Evolutionary conservation across 2,113 vertebrate genomes (phyloP).

Genomic region (Rhodinocichla rosea): DNA sequence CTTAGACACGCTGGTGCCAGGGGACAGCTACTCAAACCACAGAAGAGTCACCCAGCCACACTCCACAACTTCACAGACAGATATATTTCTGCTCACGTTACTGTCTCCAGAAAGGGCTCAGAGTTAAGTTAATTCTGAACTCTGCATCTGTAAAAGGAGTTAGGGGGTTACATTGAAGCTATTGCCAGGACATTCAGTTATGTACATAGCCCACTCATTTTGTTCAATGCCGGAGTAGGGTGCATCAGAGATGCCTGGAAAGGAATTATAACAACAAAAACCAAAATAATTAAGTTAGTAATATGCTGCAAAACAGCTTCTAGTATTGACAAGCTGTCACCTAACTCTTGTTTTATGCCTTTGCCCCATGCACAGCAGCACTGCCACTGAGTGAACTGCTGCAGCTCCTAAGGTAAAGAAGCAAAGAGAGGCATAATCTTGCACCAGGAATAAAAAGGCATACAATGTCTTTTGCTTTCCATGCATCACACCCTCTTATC

Average conservation of each 20-base stretch:
- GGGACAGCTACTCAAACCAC: neutral
- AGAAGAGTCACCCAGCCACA: neutral
- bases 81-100: neutral
- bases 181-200: neutral
- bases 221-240: neutral
- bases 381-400: neutral
- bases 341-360: neutral
- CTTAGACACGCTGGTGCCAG: neutral
- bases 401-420: neutral
- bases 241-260: neutral
- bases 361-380: neutral
- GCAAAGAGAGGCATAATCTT: neutral
- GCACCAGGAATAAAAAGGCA: neutral
- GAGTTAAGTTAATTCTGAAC: neutral
- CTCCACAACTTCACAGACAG: neutral
- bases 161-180: neutral
- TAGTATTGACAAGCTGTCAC: neutral
- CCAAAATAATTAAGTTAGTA: neutral
- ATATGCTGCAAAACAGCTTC: neutral
- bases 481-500: neutral
- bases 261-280: neutral
- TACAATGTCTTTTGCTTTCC: neutral
- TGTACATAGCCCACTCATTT: neutral
- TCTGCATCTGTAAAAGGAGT: neutral
- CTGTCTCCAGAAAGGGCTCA: neutral